A percentile compares a stretch with the other conserved stretches of the same genome.
These are phyloP conservation scores for Leptinotarsa texana DNA, from an alignment of 1,140 invertebrate genomes.

Conservation along the genomic window DNA sequence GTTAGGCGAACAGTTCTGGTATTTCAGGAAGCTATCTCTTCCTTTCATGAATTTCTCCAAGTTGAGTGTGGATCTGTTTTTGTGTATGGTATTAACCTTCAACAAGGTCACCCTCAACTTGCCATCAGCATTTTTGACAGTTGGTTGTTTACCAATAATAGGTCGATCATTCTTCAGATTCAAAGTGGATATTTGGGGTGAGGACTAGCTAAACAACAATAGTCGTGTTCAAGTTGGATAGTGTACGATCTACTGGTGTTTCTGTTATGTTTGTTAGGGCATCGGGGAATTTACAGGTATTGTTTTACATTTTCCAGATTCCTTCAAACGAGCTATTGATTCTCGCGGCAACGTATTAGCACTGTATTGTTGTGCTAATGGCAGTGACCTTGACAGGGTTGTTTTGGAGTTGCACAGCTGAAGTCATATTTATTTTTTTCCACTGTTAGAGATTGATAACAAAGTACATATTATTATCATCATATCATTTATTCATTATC, in stretches of 20 bases:
- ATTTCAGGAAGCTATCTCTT: slow-evolving; percentile 48
- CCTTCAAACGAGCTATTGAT: slow-evolving; percentile 48
- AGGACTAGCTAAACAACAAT: slow-evolving; percentile 38
- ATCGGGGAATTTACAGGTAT: slow-evolving; percentile 51
- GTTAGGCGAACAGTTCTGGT: slow-evolving; percentile 34
- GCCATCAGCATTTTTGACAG: slow-evolving; percentile 49
- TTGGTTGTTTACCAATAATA: slow-evolving; percentile 46
- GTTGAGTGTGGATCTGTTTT: slow-evolving; percentile 51
- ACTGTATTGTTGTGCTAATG: background rate
- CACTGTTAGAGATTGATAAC: background rate
- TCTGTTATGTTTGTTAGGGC: slow-evolving; percentile 19
- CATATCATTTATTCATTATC: too few relatives aligned
- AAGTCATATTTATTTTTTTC: background rate
- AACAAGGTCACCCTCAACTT: slow-evolving; percentile 52
- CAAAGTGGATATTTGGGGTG: slow-evolving; percentile 38
- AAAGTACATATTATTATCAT: too few relatives aligned
- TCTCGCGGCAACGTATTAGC: slow-evolving; percentile 41
- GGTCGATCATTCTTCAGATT: slow-evolving; percentile 44
- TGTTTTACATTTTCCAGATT: slow-evolving; percentile 47
- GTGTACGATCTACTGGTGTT: slow-evolving; percentile 12
- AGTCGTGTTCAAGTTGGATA: slow-evolving; percentile 49
- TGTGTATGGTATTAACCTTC: slow-evolving; percentile 47
- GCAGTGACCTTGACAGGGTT: background rate
- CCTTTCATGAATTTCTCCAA: slow-evolving; percentile 68
- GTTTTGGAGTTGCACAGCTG: background rate